These are phyloP conservation scores for Cheilosia pagana DNA, from an alignment of 2,888 invertebrate species.

Conservation along the genomic window DNA sequence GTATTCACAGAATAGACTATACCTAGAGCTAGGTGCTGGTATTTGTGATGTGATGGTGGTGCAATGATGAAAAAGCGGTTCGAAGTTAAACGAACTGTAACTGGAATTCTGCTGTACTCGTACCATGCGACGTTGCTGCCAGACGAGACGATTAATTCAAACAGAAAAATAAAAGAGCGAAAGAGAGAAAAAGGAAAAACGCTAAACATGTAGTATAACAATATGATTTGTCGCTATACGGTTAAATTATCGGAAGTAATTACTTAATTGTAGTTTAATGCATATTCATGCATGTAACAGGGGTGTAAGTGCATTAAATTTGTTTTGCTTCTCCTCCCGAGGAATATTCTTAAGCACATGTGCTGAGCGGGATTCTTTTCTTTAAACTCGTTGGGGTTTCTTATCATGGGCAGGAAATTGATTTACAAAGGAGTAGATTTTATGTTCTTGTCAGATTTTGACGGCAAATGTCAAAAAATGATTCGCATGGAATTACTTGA, in stretches of 20 bases:
- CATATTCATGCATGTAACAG: slow-evolving; percentile 53
- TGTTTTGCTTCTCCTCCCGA: neutral
- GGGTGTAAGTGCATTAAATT: slow-evolving; percentile 40
- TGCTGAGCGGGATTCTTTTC: neutral
- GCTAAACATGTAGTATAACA: slow-evolving; percentile 29
- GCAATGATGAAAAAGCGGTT: slow-evolving; percentile 61
- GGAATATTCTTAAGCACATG: neutral
- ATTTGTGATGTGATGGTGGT: slow-evolving; percentile 18
- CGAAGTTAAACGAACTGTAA: slow-evolving; percentile 74
- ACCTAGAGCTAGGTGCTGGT: slow-evolving; percentile 12
- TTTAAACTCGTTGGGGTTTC: neutral
- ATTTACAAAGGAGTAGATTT: neutral
- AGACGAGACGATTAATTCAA: slow-evolving; percentile 64
- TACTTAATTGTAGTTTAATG: slow-evolving; percentile 62
- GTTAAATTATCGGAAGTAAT: slow-evolving; percentile 68
- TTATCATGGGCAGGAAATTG: neutral
- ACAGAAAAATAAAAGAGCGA: slow-evolving; percentile 29
- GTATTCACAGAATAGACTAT: slow-evolving; percentile 57
- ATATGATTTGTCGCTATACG: slow-evolving; percentile 55
- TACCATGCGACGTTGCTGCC: slow-evolving; percentile 22
- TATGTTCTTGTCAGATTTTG: neutral
- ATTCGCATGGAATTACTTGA: no score
- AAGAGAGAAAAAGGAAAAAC: slow-evolving; percentile 5
- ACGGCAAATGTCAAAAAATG: no score
- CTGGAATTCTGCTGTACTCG: slow-evolving; percentile 58